Base-by-base conservation (phyloP, 2,888 invertebrate genomes). In the Vannuccia rotundouncinata region DNA sequence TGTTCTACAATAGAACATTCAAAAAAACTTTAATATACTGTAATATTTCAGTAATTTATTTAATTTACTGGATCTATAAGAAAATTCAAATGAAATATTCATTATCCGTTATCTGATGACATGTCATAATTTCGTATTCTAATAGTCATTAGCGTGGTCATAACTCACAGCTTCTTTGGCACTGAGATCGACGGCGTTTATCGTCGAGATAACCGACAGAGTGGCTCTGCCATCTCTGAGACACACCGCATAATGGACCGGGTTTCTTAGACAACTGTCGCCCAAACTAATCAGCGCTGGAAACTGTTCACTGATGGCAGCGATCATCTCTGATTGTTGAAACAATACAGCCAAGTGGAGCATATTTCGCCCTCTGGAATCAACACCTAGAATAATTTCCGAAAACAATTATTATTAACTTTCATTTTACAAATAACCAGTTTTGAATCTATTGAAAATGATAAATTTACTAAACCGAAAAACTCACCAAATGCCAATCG, bases 1-100 rank as follows among this genome's bases (percentile, higher is more conserved):
- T 85, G 81, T 85, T 84, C 84, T 84, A 82, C 17, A 81, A 78
- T 27, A 77, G 59, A 60, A n/a, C n/a, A n/a, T n/a, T n/a, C n/a
- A n/a, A n/a, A n/a, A n/a, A n/a, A n/a, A n/a, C n/a, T n/a, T n/a
- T n/a, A n/a, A n/a, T n/a, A n/a, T n/a, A n/a, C n/a, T n/a, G n/a
- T n/a, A n/a, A n/a, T n/a, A n/a, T n/a, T n/a, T n/a, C n/a, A n/a
- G n/a, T n/a, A n/a, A n/a, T n/a, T n/a, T n/a, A n/a, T n/a, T n/a
- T n/a, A n/a, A n/a, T n/a, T n/a, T n/a, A n/a, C n/a, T n/a, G n/a
- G n/a, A n/a, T n/a, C n/a, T n/a, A n/a, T n/a, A n/a, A n/a, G n/a
- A n/a, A n/a, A n/a, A n/a, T n/a, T n/a, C n/a, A n/a, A n/a, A n/a
- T n/a, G n/a, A n/a, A n/a, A n/a, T n/a, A n/a, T n/a, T n/a, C n/a